These are phyloP conservation scores for Thyatira batis DNA, from an alignment of 2,888 invertebrate species.

Conservation along the genomic window DNA sequence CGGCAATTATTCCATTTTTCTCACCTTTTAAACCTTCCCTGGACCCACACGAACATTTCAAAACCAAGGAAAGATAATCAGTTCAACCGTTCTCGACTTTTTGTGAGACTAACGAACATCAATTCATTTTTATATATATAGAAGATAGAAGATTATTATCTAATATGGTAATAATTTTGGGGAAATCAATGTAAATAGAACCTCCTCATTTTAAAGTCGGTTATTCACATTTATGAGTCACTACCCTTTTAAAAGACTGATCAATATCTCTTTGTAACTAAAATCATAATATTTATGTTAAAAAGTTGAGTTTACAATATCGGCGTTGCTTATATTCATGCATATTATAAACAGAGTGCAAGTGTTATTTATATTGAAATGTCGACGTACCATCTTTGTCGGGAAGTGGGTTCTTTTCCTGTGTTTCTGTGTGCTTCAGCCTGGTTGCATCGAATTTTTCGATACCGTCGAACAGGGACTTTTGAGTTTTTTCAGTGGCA, in stretches of 20 bases:
- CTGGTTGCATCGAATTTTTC: constrained; percentile 91
- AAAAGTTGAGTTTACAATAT: neutral
- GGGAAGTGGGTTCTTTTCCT: constrained; percentile 96
- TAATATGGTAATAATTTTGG: too few species aligned
- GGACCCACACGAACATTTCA: too few species aligned
- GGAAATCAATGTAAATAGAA: too few species aligned
- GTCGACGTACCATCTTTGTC: constrained; percentile 91
- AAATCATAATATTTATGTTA: neutral
- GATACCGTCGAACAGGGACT: constrained; percentile 92
- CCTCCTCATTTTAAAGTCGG: too few species aligned
- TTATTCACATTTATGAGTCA: neutral
- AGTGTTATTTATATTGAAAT: constrained; percentile 3
- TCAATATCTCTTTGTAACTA: neutral
- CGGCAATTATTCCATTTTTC: too few species aligned
- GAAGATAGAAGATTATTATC: too few species aligned
- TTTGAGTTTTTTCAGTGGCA: constrained; percentile 92
- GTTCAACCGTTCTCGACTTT: too few species aligned
- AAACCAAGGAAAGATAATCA: too few species aligned
- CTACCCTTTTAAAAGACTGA: neutral
- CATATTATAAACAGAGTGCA: constrained; percentile 7
- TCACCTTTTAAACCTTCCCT: too few species aligned
- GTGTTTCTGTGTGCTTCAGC: constrained; percentile 94
- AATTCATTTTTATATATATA: too few species aligned
- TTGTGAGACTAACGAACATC: too few species aligned
- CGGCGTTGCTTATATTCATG: neutral